These are phyloP conservation scores for Eilema caniola DNA, from an alignment of 2,888 invertebrate genomes.

Conservation along the genomic window DNA sequence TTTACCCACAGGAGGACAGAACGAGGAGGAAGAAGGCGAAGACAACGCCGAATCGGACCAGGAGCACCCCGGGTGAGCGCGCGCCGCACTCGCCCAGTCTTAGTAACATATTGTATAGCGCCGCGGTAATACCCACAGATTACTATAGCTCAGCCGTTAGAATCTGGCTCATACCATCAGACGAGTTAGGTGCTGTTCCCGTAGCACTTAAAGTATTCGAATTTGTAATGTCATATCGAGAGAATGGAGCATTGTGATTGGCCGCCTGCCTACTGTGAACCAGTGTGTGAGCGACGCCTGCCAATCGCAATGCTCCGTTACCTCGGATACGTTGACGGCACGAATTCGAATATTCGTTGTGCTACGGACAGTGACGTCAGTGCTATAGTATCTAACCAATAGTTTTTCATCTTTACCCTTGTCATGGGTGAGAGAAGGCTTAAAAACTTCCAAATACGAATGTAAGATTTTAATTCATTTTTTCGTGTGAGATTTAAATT, in stretches of 20 bases:
- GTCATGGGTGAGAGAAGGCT: background rate
- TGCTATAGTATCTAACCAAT: background rate
- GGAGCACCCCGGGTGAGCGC: conserved; percentile 67
- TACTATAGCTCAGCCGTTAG: background rate
- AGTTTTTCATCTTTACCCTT: background rate
- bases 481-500: background rate
- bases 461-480: background rate
- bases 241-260: no score
- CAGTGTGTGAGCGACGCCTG: no score
- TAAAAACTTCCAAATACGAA: background rate
- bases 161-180: background rate
- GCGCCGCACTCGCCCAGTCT: background rate
- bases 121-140: background rate
- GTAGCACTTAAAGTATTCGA: no score
- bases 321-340: no score
- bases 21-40: conserved; percentile 88
- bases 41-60: conserved; percentile 88
- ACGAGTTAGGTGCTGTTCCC: no score
- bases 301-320: no score
- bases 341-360: no score
- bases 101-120: background rate
- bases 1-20: conserved; percentile 65
- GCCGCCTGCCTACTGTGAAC: no score
- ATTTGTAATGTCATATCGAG: no score
- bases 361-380: no score